These are phyloP conservation scores for Miichthys miiuy DNA, from an alignment of 2,797 vertebrate genomes.

Conservation along the genomic window DNA sequence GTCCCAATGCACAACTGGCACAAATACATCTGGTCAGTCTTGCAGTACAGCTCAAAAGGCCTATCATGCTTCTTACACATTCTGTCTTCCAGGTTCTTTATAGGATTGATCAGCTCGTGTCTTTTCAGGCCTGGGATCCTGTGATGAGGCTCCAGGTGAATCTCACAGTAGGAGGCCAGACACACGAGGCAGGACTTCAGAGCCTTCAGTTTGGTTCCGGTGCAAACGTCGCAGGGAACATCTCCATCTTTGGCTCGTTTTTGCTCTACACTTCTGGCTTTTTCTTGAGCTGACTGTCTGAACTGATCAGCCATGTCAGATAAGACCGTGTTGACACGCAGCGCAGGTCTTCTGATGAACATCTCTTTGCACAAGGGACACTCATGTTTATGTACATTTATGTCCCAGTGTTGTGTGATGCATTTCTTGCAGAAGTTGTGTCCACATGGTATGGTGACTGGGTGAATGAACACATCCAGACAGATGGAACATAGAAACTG, in stretches of 20 bases:
- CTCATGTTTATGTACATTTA: no score
- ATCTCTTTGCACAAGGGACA: slow-evolving; percentile 16
- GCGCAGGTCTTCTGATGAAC: slow-evolving; percentile 7
- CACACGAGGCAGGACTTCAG: slow-evolving; percentile 41
- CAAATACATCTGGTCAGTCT: slow-evolving; percentile 2
- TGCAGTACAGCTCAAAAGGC: slow-evolving; percentile 24
- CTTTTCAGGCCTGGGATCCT: no score
- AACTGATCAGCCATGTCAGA: slow-evolving; percentile 20
- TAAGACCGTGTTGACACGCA: slow-evolving; percentile 13
- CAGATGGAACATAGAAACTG: neutral
- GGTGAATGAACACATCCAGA: neutral
- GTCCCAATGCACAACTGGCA: slow-evolving; percentile 9
- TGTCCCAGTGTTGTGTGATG: slow-evolving; percentile 3
- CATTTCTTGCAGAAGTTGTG: slow-evolving; percentile 11
- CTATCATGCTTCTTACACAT: slow-evolving; percentile 13
- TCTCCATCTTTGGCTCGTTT: neutral
- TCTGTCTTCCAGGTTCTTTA: slow-evolving; percentile 8
- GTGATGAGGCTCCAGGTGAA: slow-evolving; percentile 30
- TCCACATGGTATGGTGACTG: neutral
- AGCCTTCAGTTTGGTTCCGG: neutral
- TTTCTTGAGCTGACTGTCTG: neutral
- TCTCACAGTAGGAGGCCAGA: slow-evolving; percentile 28
- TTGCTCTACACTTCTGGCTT: neutral
- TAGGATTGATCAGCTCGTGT: no score
- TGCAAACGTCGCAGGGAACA: slow-evolving; percentile 3